phyloP scores from a whole-genome alignment of 2,113 vertebrate genomes.

The Siniperca chuatsi region DNA sequence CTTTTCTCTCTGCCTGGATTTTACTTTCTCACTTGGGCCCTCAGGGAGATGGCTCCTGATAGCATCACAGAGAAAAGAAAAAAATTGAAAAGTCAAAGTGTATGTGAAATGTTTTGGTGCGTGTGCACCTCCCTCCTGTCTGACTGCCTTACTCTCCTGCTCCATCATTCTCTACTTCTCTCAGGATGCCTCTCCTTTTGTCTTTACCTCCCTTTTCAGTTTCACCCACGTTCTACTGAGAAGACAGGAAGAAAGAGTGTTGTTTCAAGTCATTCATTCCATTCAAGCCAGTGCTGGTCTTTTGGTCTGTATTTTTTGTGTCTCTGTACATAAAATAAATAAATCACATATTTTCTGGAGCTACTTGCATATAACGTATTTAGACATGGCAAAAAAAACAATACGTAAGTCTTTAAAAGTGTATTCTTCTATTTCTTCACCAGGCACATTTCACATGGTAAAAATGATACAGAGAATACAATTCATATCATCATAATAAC shows the following conservation, averaged over 20 bases:
- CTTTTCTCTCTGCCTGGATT: conserved; percentile 49
- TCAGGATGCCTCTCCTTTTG: conserved; percentile 25
- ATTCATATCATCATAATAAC: neutral
- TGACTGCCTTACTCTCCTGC: conserved; percentile 26
- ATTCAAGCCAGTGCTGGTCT: neutral
- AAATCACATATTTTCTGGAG: neutral
- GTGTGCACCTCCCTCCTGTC: conserved; percentile 40
- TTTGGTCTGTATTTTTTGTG: neutral
- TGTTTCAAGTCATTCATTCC: conserved; percentile 28
- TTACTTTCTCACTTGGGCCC: conserved; percentile 31
- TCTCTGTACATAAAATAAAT: neutral
- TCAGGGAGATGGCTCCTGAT: conserved; percentile 64
- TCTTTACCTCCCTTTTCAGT: conserved; percentile 48
- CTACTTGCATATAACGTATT: neutral
- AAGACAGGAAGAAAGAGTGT: neutral
- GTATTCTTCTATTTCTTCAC: neutral
- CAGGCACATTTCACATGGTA: neutral
- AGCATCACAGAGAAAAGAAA: conserved; percentile 43
- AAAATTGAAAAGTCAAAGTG: conserved; percentile 67
- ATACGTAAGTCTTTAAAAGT: neutral
- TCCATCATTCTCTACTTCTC: conserved; percentile 30
- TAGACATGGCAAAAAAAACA: neutral
- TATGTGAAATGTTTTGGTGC: conserved; percentile 64
- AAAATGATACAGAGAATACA: neutral
- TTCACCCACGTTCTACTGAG: conserved; percentile 23